These are phyloP conservation scores for Cecropterus lyciades DNA, from an alignment of 1,140 invertebrate genomes.

Conservation along the genomic window DNA sequence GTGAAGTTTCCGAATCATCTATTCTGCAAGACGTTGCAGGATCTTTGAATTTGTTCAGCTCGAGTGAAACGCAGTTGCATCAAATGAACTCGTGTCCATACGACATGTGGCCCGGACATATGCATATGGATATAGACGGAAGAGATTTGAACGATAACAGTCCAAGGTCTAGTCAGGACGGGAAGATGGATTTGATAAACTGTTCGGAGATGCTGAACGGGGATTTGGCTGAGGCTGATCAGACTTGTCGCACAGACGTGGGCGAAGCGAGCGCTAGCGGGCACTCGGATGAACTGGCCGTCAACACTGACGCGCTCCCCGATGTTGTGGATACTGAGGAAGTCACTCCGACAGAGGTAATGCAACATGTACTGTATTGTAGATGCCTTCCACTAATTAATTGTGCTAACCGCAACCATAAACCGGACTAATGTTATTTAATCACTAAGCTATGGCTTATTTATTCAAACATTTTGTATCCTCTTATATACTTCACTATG, in stretches of 20 bases:
- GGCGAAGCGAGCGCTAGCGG: constrained; percentile 47
- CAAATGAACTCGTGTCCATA: constrained; percentile 69
- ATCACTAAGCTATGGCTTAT: background rate
- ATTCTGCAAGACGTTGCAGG: constrained; percentile 76
- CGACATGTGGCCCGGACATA: constrained; percentile 72
- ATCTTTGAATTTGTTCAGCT: constrained; percentile 71
- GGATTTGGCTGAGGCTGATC: constrained; percentile 81
- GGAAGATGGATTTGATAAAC: constrained; percentile 78
- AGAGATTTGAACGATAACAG: constrained; percentile 51
- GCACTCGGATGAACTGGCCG: constrained; percentile 44
- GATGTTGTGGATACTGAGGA: constrained; percentile 83
- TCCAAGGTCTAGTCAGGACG: constrained; percentile 68
- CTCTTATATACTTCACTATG: background rate
- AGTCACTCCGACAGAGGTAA: constrained; percentile 83
- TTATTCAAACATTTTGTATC: constrained; percentile 13
- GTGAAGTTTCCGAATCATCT: constrained; percentile 64
- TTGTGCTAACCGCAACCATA: constrained; percentile 62
- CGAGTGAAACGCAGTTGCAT: constrained; percentile 70
- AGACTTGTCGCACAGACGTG: constrained; percentile 67
- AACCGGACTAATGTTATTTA: constrained; percentile 36
- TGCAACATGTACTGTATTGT: constrained; percentile 76
- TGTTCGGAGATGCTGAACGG: constrained; percentile 81
- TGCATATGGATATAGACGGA: constrained; percentile 68
- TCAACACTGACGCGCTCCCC: constrained; percentile 64
- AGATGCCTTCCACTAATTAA: constrained; percentile 76